A percentile compares a stretch with the other conserved stretches of the same genome.
These are phyloP conservation scores for Conops quadrifasciatus DNA, from an alignment of 2,888 invertebrate species.

Conservation along the genomic window DNA sequence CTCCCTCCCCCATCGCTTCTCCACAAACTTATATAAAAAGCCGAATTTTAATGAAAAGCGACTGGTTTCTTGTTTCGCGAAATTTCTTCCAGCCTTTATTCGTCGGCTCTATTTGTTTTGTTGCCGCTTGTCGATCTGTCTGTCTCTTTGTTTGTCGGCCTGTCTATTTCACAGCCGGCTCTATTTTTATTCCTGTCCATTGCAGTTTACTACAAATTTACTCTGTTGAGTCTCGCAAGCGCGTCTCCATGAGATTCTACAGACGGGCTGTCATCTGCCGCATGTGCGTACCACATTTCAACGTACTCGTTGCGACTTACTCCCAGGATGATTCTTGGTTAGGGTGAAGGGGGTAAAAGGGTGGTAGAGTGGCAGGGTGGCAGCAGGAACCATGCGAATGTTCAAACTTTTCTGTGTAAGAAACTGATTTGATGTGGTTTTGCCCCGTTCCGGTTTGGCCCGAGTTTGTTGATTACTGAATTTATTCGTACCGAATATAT, in stretches of 20 bases:
- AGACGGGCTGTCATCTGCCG: slow-evolving; percentile 12
- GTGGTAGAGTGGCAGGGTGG: background rate
- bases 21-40: too few species aligned
- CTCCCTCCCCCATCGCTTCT: too few species aligned
- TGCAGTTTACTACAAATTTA: too few species aligned
- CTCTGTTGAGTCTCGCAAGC: too few species aligned
- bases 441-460: background rate
- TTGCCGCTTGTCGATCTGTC: slow-evolving; percentile 18
- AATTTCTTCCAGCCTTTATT: slow-evolving; percentile 5
- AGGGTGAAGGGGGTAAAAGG: background rate
- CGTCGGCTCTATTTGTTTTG: background rate
- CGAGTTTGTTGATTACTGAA: background rate
- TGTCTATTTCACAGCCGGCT: background rate
- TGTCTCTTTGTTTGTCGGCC: slow-evolving; percentile 18
- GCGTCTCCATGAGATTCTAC: background rate
- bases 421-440: slow-evolving; percentile 11
- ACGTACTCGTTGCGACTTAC: background rate
- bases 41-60: too few species aligned
- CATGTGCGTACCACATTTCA: slow-evolving; percentile 14
- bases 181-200: too few species aligned
- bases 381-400: slow-evolving; percentile 41
- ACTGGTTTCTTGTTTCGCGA: slow-evolving; percentile 2
- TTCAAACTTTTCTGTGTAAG: background rate
- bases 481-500: background rate
- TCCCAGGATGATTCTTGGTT: too few species aligned